Conservation (phyloP, 2,888 invertebrate species). For the Zootermopsis nevadensis region DNA sequence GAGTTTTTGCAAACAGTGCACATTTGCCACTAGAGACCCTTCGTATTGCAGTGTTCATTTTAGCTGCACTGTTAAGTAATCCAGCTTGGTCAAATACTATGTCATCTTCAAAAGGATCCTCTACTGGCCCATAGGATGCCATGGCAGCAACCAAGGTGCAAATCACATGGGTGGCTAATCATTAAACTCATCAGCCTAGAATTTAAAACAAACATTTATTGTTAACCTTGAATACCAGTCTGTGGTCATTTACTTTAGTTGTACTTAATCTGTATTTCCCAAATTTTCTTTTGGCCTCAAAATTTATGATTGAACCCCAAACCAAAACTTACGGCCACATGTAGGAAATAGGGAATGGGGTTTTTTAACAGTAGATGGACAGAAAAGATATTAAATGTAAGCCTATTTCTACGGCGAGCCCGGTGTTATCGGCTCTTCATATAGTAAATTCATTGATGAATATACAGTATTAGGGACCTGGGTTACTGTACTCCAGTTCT, state of each 20-base stretch:
- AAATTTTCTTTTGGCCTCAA: too few species aligned
- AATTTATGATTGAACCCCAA: too few species aligned
- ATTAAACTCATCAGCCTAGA: slow-evolving; percentile 30
- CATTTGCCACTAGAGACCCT: slow-evolving; percentile 55
- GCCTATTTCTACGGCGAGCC: too few species aligned
- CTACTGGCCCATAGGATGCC: slow-evolving; percentile 54
- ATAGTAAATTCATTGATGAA: too few species aligned
- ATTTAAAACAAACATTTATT: not conserved
- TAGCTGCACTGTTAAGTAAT: slow-evolving; percentile 56
- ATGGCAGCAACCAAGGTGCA: slow-evolving; percentile 33
- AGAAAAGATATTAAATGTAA: too few species aligned
- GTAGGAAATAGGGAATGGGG: too few species aligned
- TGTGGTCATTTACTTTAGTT: not conserved
- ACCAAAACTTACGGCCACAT: too few species aligned
- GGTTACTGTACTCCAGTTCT: too few species aligned
- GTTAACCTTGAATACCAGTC: not conserved
- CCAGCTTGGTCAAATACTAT: slow-evolving; percentile 61
- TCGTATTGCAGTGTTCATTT: slow-evolving; percentile 54
- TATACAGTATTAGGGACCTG: too few species aligned
- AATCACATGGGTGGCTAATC: not conserved
- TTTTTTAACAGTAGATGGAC: too few species aligned
- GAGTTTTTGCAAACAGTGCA: slow-evolving; percentile 59
- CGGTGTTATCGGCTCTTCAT: too few species aligned
- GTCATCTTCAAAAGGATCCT: slow-evolving; percentile 60
- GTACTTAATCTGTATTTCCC: too few species aligned